Percentiles rank a stretch among this genome's conserved stretches.
Conservation (phyloP, 2,113 vertebrate species). For the Hypanus sabinus region DNA sequence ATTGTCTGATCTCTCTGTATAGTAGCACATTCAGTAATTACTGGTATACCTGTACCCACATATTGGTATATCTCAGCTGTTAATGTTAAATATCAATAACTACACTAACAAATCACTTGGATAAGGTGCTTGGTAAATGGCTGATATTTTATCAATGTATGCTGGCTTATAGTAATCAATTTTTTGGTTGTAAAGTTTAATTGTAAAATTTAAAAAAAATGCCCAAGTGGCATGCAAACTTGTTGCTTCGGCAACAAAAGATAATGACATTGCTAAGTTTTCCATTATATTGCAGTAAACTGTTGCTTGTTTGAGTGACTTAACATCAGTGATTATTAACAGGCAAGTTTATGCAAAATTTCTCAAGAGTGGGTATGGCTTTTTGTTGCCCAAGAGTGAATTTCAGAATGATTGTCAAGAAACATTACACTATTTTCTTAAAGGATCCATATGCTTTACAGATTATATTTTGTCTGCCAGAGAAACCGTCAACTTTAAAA, state of each 20-base stretch:
- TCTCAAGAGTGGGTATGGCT: neutral
- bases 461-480: neutral
- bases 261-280: conserved; percentile 66
- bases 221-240: conserved; percentile 64
- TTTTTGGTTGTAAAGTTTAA: conserved; percentile 50
- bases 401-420: neutral
- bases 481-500: neutral
- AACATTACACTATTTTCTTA: neutral
- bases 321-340: neutral
- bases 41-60: neutral
- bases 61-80: neutral
- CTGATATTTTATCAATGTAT: conserved; percentile 39
- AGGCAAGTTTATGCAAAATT: neutral
- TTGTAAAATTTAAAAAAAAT: conserved; percentile 50
- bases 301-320: conserved; percentile 46
- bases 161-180: conserved; percentile 48
- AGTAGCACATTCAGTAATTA: neutral
- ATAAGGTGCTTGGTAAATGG: too few species aligned
- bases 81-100: conserved; percentile 41
- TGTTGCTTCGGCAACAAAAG: conserved; percentile 65
- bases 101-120: too few species aligned
- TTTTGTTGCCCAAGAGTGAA: neutral
- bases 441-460: neutral
- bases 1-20: neutral
- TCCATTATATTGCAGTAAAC: conserved; percentile 63